Evolutionary conservation across 2,888 invertebrate species (phyloP).

Genomic region (Caenorhabditis zanzibari): DNA sequence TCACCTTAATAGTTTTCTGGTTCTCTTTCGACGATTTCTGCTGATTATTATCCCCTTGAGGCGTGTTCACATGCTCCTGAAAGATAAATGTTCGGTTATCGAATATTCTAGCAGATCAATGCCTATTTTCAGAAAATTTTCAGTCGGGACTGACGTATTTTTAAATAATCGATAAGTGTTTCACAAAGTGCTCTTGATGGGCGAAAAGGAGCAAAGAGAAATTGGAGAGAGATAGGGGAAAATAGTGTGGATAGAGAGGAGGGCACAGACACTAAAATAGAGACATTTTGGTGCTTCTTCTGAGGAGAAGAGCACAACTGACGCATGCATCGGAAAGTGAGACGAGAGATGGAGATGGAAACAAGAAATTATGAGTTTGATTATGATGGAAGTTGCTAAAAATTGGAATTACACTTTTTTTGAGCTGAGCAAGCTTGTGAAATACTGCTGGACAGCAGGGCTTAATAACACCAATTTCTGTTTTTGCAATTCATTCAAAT

Average conservation of each 20-base stretch:
- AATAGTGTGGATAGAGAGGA: slow-evolving; percentile 8
- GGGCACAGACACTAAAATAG: slow-evolving; percentile 24
- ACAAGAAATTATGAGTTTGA: slow-evolving; percentile 1
- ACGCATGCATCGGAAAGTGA: slow-evolving; percentile 26
- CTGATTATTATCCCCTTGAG: slow-evolving; percentile 64
- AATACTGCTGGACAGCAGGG: too few relatives aligned
- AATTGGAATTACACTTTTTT: too few relatives aligned
- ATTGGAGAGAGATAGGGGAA: slow-evolving; percentile 11
- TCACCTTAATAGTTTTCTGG: slow-evolving; percentile 55
- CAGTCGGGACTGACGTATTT: slow-evolving; percentile 4
- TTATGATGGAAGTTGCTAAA: neutral
- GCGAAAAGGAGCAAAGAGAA: neutral
- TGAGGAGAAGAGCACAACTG: slow-evolving; percentile 33
- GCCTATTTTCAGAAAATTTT: neutral
- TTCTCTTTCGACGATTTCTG: slow-evolving; percentile 55
- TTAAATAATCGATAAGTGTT: slow-evolving; percentile 40
- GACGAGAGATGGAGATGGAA: neutral
- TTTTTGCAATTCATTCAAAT: too few relatives aligned
- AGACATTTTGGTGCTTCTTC: slow-evolving; percentile 33
- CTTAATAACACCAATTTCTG: too few relatives aligned
- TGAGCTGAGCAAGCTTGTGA: too few relatives aligned
- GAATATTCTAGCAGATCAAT: slow-evolving; percentile 37
- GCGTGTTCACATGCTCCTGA: slow-evolving; percentile 69
- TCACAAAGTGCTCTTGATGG: slow-evolving; percentile 39
- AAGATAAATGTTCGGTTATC: slow-evolving; percentile 39